phyloP scores from a whole-genome alignment of 2,113 vertebrate species.

The Tor tambroides region DNA sequence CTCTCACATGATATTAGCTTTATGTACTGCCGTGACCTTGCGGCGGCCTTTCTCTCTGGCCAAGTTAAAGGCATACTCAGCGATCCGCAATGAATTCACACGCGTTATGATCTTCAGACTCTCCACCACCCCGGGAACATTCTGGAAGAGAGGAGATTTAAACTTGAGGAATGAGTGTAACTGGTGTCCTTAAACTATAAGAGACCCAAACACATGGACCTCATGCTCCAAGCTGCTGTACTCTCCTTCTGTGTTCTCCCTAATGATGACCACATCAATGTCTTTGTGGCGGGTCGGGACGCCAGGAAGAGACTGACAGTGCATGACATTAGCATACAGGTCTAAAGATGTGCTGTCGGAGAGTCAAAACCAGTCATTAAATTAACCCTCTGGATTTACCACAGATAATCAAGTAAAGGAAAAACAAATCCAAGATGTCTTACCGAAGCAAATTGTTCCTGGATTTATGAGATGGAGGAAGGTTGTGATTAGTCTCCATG shows the following conservation, averaged over 20 bases:
- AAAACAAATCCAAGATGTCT: slow-evolving; percentile 49
- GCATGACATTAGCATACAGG: slow-evolving; percentile 85
- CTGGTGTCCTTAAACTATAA: background rate
- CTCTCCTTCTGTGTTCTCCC: slow-evolving; percentile 87
- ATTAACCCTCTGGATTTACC: background rate
- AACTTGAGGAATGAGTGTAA: background rate
- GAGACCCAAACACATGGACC: slow-evolving; percentile 64
- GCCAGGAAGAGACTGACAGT: slow-evolving; percentile 82
- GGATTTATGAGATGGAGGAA: slow-evolving; percentile 82
- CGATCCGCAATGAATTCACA: slow-evolving; percentile 80
- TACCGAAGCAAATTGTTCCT: slow-evolving; percentile 84
- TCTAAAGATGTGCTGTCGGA: slow-evolving; percentile 80
- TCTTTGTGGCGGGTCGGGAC: slow-evolving; percentile 80
- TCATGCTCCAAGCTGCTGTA: slow-evolving; percentile 88
- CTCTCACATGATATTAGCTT: slow-evolving; percentile 86
- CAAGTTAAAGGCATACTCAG: slow-evolving; percentile 79
- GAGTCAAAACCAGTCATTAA: background rate
- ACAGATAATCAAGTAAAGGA: background rate
- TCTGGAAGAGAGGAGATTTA: slow-evolving; percentile 63
- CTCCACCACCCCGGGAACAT: slow-evolving; percentile 82
- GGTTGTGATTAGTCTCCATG: slow-evolving; percentile 85
- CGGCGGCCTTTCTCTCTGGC: slow-evolving; percentile 77
- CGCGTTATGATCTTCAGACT: slow-evolving; percentile 87
- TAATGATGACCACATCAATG: slow-evolving; percentile 83
- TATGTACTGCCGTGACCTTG: slow-evolving; percentile 84